Evolutionary conservation across 2,113 vertebrate genomes (phyloP).

Genomic region (Cercopithecus mona): DNA sequence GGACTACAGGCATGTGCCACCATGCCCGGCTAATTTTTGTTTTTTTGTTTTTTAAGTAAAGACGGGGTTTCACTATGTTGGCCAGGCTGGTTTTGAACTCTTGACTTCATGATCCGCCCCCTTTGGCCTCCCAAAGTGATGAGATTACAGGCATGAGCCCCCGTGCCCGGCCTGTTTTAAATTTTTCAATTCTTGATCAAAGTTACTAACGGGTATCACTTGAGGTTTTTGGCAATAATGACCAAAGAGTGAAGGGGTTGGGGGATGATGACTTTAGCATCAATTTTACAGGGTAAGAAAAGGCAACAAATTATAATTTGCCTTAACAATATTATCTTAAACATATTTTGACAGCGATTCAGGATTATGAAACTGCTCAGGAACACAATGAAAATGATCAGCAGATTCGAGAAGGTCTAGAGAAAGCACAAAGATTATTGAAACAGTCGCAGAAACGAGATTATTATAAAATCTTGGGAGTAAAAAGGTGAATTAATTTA

Average conservation of each 20-base stretch:
- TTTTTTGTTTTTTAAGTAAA: no score
- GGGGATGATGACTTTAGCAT: background rate
- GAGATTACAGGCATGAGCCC: no score
- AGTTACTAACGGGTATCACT: background rate
- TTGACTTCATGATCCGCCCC: no score
- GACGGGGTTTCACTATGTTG: no score
- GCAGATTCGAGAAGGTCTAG: conserved; percentile 94
- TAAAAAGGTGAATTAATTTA: conserved; percentile 91
- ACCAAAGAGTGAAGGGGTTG: background rate
- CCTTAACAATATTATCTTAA: conserved; percentile 37
- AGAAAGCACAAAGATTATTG: conserved; percentile 94
- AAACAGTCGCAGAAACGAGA: conserved; percentile 98
- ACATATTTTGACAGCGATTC: conserved; percentile 88
- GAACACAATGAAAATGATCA: conserved; percentile 94
- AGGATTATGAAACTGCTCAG: conserved; percentile 93
- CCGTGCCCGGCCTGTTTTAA: no score
- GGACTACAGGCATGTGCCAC: no score
- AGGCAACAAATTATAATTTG: background rate
- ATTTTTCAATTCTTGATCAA: background rate
- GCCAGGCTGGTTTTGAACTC: no score
- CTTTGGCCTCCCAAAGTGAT: no score
- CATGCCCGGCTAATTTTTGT: no score
- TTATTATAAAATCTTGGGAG: conserved; percentile 99
- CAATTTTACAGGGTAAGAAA: background rate
- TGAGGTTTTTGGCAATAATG: background rate